These are phyloP conservation scores for Corapipo altera DNA, from an alignment of 2,113 vertebrate genomes.

Conservation along the genomic window DNA sequence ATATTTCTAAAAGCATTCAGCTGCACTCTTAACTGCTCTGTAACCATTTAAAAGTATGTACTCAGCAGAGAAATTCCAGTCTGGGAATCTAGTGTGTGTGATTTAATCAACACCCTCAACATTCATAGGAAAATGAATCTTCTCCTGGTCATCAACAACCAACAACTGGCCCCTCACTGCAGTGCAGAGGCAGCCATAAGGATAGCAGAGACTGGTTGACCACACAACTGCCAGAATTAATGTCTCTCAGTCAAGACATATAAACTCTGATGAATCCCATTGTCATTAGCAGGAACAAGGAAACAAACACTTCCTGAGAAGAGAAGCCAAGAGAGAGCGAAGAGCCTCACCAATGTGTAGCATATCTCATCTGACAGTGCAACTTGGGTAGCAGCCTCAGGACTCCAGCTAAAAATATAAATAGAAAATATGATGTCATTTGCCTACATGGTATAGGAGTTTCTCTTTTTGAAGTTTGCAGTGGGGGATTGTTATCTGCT, in stretches of 20 bases:
- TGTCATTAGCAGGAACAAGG: neutral
- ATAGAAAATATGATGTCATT: neutral
- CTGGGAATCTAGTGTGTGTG: neutral
- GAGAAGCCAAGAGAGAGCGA: neutral
- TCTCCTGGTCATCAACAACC: neutral
- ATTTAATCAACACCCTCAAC: neutral
- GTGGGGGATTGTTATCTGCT: neutral
- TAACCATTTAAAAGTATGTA: constrained; percentile 3
- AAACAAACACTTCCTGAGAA: neutral
- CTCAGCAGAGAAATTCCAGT: constrained; percentile 32
- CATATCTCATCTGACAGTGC: neutral
- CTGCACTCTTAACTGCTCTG: constrained; percentile 7
- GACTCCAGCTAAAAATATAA: neutral
- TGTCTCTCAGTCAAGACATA: neutral
- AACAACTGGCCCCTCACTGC: neutral
- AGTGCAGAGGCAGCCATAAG: neutral
- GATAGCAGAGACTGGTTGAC: neutral
- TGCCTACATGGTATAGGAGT: neutral
- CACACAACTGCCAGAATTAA: neutral
- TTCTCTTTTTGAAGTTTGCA: neutral
- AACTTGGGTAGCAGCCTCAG: neutral
- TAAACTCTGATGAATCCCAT: neutral
- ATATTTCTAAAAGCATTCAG: constrained; percentile 54
- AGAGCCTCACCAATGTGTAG: neutral
- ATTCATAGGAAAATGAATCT: neutral